These are phyloP conservation scores for Drosophila auraria DNA, from an alignment of 1,140 invertebrate genomes.

Conservation along the genomic window DNA sequence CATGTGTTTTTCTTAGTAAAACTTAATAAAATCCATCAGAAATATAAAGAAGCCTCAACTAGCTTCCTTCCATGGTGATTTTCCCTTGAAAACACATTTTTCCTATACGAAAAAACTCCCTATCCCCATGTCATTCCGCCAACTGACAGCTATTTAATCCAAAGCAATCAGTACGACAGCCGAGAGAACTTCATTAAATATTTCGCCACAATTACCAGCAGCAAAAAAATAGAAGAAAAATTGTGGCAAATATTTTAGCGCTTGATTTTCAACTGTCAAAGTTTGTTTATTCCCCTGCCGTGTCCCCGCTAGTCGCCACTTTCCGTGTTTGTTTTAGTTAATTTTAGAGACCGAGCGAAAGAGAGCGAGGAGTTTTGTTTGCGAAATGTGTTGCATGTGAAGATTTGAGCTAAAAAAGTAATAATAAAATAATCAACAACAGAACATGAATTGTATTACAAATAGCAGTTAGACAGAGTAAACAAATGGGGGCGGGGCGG, in stretches of 20 bases:
- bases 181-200: slow-evolving; percentile 74
- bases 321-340: slow-evolving; percentile 70
- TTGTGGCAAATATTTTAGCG: slow-evolving; percentile 55
- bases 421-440: slow-evolving; percentile 80
- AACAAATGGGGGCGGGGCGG: slow-evolving; percentile 54
- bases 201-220: slow-evolving; percentile 64
- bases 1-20: neutral
- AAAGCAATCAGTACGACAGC: slow-evolving; percentile 50
- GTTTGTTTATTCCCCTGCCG: slow-evolving; percentile 44
- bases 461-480: slow-evolving; percentile 77
- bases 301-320: neutral
- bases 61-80: neutral
- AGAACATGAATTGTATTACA: slow-evolving; percentile 76
- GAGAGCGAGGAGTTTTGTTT: slow-evolving; percentile 8
- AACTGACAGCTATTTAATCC: slow-evolving; percentile 64
- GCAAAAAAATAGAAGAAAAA: slow-evolving; percentile 17
- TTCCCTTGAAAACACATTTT: neutral
- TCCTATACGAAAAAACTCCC: neutral
- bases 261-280: slow-evolving; percentile 74
- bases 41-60: neutral
- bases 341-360: slow-evolving; percentile 46
- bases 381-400: slow-evolving; percentile 68
- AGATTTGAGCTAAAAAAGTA: slow-evolving; percentile 72
- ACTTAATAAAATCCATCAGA: neutral
- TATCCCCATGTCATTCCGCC: slow-evolving; percentile 11